phyloP scores from a whole-genome alignment of 2,113 vertebrate species.

The Dolichotis patagonum region DNA sequence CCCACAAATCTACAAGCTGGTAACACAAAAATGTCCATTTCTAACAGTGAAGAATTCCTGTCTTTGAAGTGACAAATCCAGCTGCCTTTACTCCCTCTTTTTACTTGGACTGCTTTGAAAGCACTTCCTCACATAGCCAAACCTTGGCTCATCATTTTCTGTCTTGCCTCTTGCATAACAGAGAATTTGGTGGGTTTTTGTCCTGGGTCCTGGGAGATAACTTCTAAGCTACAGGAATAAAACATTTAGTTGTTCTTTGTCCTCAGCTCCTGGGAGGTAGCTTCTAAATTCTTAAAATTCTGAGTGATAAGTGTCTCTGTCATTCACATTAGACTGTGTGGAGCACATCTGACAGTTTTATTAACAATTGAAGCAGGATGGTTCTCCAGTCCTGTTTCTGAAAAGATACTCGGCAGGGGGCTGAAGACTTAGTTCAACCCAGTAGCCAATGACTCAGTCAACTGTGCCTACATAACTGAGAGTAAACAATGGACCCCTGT shows the following conservation, averaged over 20 bases:
- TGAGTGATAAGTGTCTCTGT: not conserved
- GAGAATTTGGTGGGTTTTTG: not conserved
- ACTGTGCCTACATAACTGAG: not conserved
- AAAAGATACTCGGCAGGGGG: not conserved
- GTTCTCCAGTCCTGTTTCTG: not conserved
- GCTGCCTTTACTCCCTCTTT: not conserved
- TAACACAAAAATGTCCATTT: constrained; percentile 28
- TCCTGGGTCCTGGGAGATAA: not conserved
- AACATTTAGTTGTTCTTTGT: not conserved
- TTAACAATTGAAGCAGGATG: not conserved
- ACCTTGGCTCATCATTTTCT: not conserved
- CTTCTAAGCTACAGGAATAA: not conserved
- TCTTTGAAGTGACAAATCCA: not conserved
- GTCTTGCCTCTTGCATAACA: not conserved
- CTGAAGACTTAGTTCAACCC: not conserved
- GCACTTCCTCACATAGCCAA: not conserved
- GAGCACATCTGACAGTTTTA: not conserved
- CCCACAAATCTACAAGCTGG: constrained; percentile 50
- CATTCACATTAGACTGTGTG: not conserved
- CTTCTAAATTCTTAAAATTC: not conserved
- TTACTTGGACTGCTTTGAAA: not conserved
- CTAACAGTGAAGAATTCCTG: constrained; percentile 40
- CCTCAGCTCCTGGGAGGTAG: not conserved
- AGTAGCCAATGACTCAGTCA: not conserved
- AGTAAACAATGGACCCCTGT: not conserved